These are phyloP conservation scores for Hestina assimilis DNA, from an alignment of 1,140 invertebrate genomes.

Conservation along the genomic window DNA sequence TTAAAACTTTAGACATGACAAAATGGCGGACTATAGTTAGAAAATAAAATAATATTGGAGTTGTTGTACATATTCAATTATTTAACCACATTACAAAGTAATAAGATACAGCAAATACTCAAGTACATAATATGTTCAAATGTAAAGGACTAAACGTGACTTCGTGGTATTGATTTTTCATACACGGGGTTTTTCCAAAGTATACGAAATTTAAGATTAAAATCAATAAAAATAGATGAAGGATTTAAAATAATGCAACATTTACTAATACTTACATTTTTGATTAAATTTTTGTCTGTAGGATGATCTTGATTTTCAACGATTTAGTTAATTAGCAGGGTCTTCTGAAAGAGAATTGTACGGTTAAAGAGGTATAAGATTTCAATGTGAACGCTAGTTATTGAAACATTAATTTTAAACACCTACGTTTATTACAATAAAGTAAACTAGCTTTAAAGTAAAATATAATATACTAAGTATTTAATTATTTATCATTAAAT, in stretches of 20 bases:
- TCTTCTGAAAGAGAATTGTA: constrained; percentile 42
- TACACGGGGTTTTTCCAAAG: too few relatives aligned
- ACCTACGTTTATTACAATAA: neutral
- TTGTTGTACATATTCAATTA: too few relatives aligned
- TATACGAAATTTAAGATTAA: too few relatives aligned
- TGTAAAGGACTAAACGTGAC: too few relatives aligned
- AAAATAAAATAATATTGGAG: neutral
- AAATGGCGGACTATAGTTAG: neutral
- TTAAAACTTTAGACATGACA: neutral
- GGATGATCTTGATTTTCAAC: constrained; percentile 48
- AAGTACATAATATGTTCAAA: too few relatives aligned
- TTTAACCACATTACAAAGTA: too few relatives aligned
- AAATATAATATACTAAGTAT: too few relatives aligned
- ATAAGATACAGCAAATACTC: too few relatives aligned
- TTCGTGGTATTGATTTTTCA: too few relatives aligned
- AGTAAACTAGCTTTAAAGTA: too few relatives aligned
- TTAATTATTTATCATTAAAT: too few relatives aligned
- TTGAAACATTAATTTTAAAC: neutral
- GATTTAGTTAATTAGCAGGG: constrained; percentile 64
- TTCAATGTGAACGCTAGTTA: neutral
- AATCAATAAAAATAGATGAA: too few relatives aligned
- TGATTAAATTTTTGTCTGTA: constrained; percentile 31
- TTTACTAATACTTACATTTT: constrained; percentile 52
- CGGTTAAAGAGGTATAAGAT: neutral
- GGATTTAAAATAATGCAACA: neutral